Evolutionary conservation across 2,888 invertebrate genomes (phyloP).

Genomic region (Eugnorisma glareosa): DNA sequence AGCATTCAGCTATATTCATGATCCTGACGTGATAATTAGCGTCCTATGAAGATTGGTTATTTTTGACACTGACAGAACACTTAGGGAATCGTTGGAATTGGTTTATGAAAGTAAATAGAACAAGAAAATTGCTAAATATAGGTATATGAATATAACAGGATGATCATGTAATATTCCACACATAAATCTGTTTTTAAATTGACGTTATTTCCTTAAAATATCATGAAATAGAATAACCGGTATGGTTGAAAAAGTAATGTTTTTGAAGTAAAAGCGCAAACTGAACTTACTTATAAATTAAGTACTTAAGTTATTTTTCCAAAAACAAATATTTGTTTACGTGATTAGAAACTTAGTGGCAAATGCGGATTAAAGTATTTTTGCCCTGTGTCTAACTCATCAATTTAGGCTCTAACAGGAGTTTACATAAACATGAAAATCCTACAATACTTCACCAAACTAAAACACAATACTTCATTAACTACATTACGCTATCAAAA

Average conservation of each 20-base stretch:
- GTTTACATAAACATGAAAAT: background rate
- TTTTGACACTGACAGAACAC: slow-evolving; percentile 1
- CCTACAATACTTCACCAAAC: background rate
- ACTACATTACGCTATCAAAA: slow-evolving; percentile 33
- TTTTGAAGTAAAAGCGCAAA: background rate
- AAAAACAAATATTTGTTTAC: background rate
- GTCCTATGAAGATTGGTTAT: background rate
- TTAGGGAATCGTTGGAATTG: background rate
- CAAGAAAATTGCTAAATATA: background rate
- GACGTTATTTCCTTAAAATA: background rate
- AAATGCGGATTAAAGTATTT: background rate
- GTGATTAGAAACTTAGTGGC: background rate
- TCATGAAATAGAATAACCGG: background rate
- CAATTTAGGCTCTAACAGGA: background rate
- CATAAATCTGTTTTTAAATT: background rate
- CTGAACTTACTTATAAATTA: background rate
- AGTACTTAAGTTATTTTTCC: background rate
- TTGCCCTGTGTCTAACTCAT: too few species aligned
- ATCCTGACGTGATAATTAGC: slow-evolving; percentile 19
- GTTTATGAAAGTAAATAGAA: background rate
- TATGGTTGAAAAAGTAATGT: background rate
- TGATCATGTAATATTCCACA: background rate
- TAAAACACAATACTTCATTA: slow-evolving; percentile 32
- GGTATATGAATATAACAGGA: background rate
- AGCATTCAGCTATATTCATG: background rate